Base-by-base conservation (phyloP, 2,888 invertebrate species). In the Sphaeridia pumilis region DNA sequence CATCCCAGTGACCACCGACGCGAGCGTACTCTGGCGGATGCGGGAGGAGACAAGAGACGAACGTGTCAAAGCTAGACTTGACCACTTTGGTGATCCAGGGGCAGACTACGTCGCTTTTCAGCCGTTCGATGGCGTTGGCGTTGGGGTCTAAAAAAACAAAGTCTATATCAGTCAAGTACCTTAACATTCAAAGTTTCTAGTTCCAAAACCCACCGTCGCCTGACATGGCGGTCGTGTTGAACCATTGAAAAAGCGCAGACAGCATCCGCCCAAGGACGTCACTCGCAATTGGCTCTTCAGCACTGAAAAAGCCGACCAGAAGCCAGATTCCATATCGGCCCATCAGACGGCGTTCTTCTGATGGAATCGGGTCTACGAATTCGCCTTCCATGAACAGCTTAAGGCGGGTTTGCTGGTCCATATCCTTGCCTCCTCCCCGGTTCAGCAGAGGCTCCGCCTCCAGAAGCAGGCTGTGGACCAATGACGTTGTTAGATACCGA, bases 241-340 rank as follows among this genome's bases (percentile, higher is more conserved):
- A 99, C 98, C 98, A 98, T 71, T 97, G 94, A 73, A 97, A 98
- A 59, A 98, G 78, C 78, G 95, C 94, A 27, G 93, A 88, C 46
- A 98, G 77, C 65, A 99, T 78, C 57, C 95, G 78, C 5, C 95
- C 95, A 47, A 97, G 75, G 10, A 75, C 72, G 58, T 75, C 63
- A 36, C 58, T 54, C 55, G 65, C 65, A 53, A 59, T 65, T 51
- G 60, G 54, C 17, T 63, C 63, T 24, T 61, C 62, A 1, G 65
- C 63, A 43, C 56, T 59, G 25, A 57, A 60, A 73, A 31, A 72
- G 12, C 94, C 94, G 42, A 95, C 92, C 69, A 98, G 78, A 62
- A 98, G 74, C 94, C 97, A 97, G 50, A 97, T 90, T 1, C 97
- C 98, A 71, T 95, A 98, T 61, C 92, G 79, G 50, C 92, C 90